Evolutionary conservation across 2,888 invertebrate genomes (phyloP).

Genomic region (Perizoma affinitatum): DNA sequence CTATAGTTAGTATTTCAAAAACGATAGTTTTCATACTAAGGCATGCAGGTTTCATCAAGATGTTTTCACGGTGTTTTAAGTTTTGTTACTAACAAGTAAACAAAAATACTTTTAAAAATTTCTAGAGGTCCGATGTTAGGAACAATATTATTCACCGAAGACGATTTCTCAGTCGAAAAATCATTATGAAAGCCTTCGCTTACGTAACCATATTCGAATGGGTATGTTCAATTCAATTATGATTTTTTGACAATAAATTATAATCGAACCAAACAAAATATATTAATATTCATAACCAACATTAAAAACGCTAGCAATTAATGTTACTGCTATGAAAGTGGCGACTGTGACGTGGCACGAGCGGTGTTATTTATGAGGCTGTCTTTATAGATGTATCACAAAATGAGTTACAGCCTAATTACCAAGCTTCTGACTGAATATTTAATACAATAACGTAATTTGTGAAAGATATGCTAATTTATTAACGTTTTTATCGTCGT

Average conservation of each 20-base stretch:
- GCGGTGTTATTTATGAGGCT: slow-evolving; percentile 38
- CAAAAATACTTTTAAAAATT: too few species aligned
- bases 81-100: too few species aligned
- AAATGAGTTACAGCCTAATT: slow-evolving; percentile 44
- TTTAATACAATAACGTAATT: slow-evolving; percentile 57
- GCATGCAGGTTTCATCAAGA: too few species aligned
- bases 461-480: slow-evolving; percentile 63
- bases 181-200: neutral
- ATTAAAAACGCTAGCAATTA: slow-evolving; percentile 40
- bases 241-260: slow-evolving; percentile 30
- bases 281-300: slow-evolving; percentile 38
- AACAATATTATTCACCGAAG: neutral
- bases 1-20: too few species aligned
- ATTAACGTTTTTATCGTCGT: slow-evolving; percentile 56
- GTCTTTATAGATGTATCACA: slow-evolving; percentile 36
- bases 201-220: slow-evolving; percentile 14
- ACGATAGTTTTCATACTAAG: too few species aligned
- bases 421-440: slow-evolving; percentile 49
- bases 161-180: neutral
- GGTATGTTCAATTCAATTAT: slow-evolving; percentile 26
- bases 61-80: too few species aligned
- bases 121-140: too few species aligned
- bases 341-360: slow-evolving; percentile 32
- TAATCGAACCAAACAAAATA: slow-evolving; percentile 29
- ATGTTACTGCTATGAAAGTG: slow-evolving; percentile 31